Conservation (phyloP, 1,140 invertebrate species). For the Drosophila orena region DNA sequence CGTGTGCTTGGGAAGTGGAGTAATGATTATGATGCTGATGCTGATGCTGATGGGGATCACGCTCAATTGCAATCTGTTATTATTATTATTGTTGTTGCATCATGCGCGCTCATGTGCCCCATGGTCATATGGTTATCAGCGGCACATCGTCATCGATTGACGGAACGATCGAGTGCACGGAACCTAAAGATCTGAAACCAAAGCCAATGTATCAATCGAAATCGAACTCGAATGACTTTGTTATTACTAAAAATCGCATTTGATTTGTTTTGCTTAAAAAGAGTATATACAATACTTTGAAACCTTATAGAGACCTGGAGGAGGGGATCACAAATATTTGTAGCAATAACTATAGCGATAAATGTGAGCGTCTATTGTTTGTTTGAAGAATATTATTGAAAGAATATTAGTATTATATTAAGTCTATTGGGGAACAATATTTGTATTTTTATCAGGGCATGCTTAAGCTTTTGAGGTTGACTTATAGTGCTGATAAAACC, state of each 20-base stretch:
- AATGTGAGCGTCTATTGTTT: background rate
- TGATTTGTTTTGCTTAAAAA: background rate
- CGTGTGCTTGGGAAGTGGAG: slow-evolving; percentile 42
- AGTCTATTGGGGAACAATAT: too few relatives aligned
- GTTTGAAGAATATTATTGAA: too few relatives aligned
- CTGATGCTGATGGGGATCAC: slow-evolving; percentile 26
- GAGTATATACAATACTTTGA: background rate
- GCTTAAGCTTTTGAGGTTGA: background rate
- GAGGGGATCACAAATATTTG: too few relatives aligned
- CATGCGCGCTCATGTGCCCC: slow-evolving; percentile 33
- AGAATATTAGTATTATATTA: too few relatives aligned
- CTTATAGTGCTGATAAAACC: background rate
- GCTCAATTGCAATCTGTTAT: slow-evolving; percentile 63
- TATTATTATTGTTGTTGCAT: slow-evolving; percentile 79
- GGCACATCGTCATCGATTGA: slow-evolving; percentile 52
- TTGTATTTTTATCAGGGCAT: background rate
- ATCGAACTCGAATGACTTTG: background rate
- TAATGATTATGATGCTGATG: slow-evolving; percentile 26
- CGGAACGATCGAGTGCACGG: slow-evolving; percentile 47
- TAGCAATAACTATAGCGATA: background rate
- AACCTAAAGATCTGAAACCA: background rate
- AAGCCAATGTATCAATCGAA: background rate
- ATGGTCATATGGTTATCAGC: slow-evolving; percentile 43
- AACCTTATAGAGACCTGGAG: background rate
- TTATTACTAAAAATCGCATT: background rate